Evolutionary conservation across 2,888 invertebrate species (phyloP).

Genomic region (Rapana venosa): DNA sequence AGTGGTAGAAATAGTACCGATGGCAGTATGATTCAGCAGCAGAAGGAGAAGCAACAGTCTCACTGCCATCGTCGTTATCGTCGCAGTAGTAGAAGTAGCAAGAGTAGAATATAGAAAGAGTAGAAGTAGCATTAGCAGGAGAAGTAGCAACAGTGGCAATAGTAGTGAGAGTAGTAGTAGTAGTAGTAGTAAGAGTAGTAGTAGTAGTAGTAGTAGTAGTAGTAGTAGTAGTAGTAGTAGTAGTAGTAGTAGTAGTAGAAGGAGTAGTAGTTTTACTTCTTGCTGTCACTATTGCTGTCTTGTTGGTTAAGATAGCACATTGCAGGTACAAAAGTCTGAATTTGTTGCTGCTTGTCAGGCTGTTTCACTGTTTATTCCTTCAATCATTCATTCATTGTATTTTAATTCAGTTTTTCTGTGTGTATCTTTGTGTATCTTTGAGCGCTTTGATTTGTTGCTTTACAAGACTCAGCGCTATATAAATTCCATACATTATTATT

Average conservation of each 20-base stretch:
- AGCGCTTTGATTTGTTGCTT: too few relatives aligned
- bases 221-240: conserved; percentile 20
- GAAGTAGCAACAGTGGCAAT: neutral
- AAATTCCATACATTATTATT: too few relatives aligned
- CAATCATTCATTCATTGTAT: too few relatives aligned
- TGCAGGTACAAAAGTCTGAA: too few relatives aligned
- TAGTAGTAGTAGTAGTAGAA: neutral
- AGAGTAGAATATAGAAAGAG: neutral
- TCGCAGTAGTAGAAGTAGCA: conserved; percentile 15
- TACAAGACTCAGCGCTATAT: too few relatives aligned
- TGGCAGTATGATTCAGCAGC: neutral
- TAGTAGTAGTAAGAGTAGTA: neutral
- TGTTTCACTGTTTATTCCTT: too few relatives aligned
- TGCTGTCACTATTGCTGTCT: too few relatives aligned
- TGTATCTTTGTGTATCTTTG: too few relatives aligned
- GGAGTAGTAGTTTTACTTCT: neutral
- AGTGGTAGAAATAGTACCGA: neutral
- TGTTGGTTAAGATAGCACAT: too few relatives aligned
- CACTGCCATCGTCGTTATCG: neutral
- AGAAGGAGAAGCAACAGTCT: too few relatives aligned
- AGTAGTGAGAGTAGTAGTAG: conserved; percentile 17
- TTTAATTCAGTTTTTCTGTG: too few relatives aligned
- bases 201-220: conserved; percentile 25
- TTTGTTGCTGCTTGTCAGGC: too few relatives aligned
- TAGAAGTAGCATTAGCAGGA: conserved; percentile 11